Evolutionary conservation across 1,140 invertebrate genomes (phyloP).

Genomic region (Schlechtendalia chinensis): DNA sequence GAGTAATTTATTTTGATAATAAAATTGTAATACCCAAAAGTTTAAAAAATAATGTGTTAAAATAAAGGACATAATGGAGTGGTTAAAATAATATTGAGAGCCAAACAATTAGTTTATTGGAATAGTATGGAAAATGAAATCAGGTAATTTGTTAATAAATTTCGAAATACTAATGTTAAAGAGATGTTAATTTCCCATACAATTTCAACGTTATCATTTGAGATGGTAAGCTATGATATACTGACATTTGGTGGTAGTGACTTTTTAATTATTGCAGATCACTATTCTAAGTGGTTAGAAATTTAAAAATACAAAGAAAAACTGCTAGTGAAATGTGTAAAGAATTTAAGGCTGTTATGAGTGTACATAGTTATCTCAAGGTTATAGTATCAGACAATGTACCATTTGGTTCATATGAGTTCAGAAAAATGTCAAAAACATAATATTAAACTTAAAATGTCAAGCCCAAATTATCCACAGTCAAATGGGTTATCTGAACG

Average conservation of each 20-base stretch:
- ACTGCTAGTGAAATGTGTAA: slow-evolving; percentile 23
- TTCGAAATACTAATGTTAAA: slow-evolving; percentile 52
- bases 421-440: slow-evolving; percentile 27
- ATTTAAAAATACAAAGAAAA: slow-evolving; percentile 48
- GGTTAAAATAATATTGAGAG: slow-evolving; percentile 41
- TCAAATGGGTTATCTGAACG: slow-evolving; percentile 49
- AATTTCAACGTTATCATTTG: slow-evolving; percentile 54
- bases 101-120: slow-evolving; percentile 49
- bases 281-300: slow-evolving; percentile 56
- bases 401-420: slow-evolving; percentile 44
- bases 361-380: slow-evolving; percentile 41
- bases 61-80: slow-evolving; percentile 32
- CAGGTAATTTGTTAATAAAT: slow-evolving; percentile 39
- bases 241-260: slow-evolving; percentile 54
- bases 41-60: slow-evolving; percentile 2
- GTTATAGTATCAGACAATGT: slow-evolving; percentile 50
- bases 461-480: slow-evolving; percentile 50
- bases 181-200: slow-evolving; percentile 55
- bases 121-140: slow-evolving; percentile 49
- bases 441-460: slow-evolving; percentile 44
- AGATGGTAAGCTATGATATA: slow-evolving; percentile 55
- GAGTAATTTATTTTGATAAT: slow-evolving; percentile 24
- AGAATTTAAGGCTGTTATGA: slow-evolving; percentile 25
- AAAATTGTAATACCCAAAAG: slow-evolving; percentile 38
- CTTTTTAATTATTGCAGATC: slow-evolving; percentile 56